Evolutionary conservation across 2,113 vertebrate species (phyloP).

Genomic region (Psettodes erumei): DNA sequence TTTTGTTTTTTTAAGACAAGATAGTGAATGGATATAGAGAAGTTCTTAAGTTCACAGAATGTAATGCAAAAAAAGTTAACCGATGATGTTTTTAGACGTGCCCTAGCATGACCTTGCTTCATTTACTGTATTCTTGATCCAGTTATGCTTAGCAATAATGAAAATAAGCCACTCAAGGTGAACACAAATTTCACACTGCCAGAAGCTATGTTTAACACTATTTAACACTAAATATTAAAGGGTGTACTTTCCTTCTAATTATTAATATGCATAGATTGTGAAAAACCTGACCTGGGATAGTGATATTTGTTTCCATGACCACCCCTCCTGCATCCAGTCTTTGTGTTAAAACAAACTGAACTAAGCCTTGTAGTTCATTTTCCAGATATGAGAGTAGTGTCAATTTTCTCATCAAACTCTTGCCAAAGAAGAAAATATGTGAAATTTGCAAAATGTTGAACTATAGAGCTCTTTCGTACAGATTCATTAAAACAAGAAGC

Average conservation of each 20-base stretch:
- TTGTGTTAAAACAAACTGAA: neutral
- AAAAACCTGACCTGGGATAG: neutral
- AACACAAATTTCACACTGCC: neutral
- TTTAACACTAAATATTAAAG: neutral
- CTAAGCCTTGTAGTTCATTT: neutral
- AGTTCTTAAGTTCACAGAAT: neutral
- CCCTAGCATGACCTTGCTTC: neutral
- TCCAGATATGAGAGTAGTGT: neutral
- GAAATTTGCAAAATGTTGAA: neutral
- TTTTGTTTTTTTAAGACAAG: constrained; percentile 8
- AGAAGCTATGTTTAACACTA: neutral
- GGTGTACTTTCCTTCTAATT: neutral
- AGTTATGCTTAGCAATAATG: neutral
- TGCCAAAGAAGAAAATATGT: neutral
- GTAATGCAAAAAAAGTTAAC: constrained; percentile 9
- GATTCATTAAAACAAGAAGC: constrained; percentile 13
- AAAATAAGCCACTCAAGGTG: neutral
- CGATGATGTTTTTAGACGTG: neutral
- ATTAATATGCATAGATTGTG: neutral
- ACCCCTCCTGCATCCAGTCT: neutral
- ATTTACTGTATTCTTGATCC: neutral
- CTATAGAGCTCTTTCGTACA: neutral
- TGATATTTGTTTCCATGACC: neutral
- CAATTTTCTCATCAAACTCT: neutral
- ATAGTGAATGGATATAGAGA: neutral